phyloP scores from a whole-genome alignment of 92 coral and sea anemone species.

The Blastomussa wellsi region DNA sequence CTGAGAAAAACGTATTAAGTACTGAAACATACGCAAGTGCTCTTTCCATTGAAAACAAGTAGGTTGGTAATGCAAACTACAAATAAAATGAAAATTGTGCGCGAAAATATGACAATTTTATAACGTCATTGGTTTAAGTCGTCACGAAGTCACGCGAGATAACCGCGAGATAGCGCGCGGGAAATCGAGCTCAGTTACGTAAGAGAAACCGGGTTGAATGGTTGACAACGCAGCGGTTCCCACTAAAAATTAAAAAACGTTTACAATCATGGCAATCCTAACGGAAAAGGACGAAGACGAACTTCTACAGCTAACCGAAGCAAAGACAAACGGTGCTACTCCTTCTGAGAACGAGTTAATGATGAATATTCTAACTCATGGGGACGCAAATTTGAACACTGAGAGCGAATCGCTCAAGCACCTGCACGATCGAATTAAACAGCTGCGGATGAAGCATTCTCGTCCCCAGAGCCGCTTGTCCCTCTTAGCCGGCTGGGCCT shows the following conservation, averaged over 20 bases:
- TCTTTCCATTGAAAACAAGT: too few species aligned
- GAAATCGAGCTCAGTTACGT: constrained; percentile 9
- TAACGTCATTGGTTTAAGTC: background rate
- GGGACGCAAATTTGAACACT: constrained; percentile 20
- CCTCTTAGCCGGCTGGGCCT: too few species aligned
- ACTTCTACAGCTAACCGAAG: background rate
- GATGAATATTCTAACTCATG: constrained; percentile 16
- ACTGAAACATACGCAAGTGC: too few species aligned
- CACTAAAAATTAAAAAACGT: background rate
- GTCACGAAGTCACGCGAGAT: too few species aligned
- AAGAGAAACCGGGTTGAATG: constrained; percentile 21
- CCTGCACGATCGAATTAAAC: constrained; percentile 5
- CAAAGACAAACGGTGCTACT: constrained; percentile 5
- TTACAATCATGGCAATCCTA: constrained; percentile 10
- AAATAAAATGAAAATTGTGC: too few species aligned
- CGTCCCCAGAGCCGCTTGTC: too few species aligned
- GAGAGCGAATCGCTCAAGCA: too few species aligned
- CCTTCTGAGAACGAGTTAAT: constrained; percentile 14
- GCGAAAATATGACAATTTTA: background rate
- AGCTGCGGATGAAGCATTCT: background rate
- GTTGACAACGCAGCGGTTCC: constrained; percentile 2
- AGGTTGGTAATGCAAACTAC: too few species aligned
- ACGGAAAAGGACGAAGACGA: background rate
- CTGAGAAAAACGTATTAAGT: too few species aligned
- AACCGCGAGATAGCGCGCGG: too few species aligned